A percentile compares a stretch with the other conserved stretches of the same genome.
phyloP scores from a whole-genome alignment of 2,113 vertebrate species.

The Talpa occidentalis region DNA sequence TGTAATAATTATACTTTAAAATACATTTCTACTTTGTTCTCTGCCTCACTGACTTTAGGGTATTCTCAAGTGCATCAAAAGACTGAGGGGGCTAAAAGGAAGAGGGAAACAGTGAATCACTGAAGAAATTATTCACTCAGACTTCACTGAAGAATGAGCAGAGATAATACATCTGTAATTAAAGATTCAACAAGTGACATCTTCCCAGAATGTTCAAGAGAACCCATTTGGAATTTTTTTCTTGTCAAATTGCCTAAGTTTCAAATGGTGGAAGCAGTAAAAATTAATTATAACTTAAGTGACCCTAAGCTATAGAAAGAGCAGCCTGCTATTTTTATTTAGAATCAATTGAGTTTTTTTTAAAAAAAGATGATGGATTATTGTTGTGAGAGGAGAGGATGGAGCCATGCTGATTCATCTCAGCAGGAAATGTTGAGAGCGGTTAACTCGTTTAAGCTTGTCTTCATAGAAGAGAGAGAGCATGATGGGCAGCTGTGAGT shows the following conservation, averaged over 20 bases:
- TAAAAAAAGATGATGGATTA: neutral
- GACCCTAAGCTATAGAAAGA: neutral
- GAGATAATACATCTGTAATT: conserved; percentile 4
- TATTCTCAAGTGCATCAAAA: neutral
- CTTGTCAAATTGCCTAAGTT: conserved; percentile 36
- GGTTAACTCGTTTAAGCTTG: too few relatives aligned
- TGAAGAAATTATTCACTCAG: conserved; percentile 39
- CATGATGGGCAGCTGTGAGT: too few relatives aligned
- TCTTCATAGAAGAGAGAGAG: too few relatives aligned
- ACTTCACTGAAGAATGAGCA: conserved; percentile 25
- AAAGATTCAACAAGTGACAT: conserved; percentile 13
- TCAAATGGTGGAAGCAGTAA: neutral
- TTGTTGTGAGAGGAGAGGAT: neutral
- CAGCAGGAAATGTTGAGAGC: too few relatives aligned
- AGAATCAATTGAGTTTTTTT: neutral
- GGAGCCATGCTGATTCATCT: too few relatives aligned
- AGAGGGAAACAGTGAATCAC: neutral
- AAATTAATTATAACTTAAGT: conserved; percentile 48
- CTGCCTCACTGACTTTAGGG: conserved; percentile 52
- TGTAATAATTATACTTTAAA: conserved; percentile 56
- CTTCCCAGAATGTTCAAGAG: neutral
- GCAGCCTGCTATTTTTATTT: neutral
- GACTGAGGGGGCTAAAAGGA: neutral
- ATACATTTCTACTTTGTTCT: conserved; percentile 40
- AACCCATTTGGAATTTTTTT: conserved; percentile 7